Conservation (phyloP, 2,888 invertebrate species). For the Ochropleura plecta region DNA sequence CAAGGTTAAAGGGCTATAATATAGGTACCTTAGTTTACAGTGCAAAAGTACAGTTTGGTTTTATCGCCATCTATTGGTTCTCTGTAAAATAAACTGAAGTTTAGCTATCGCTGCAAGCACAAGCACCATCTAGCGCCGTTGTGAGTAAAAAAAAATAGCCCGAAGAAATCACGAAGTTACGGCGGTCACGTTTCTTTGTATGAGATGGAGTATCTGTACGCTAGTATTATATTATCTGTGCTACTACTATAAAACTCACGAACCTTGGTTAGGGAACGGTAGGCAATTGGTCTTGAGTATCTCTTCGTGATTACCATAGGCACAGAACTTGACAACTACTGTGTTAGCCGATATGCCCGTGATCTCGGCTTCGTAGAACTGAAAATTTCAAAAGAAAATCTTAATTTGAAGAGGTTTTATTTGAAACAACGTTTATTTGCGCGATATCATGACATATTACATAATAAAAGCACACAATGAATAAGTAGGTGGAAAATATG, state of each 20-base stretch:
- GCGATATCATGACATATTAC: not conserved
- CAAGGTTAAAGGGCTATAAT: too few species aligned
- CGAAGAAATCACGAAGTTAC: too few species aligned
- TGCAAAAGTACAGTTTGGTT: too few species aligned
- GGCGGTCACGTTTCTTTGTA: too few species aligned
- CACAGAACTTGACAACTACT: constrained; percentile 96
- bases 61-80: too few species aligned
- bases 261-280: constrained; percentile 90
- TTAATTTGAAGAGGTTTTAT: not conserved
- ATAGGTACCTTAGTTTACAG: too few species aligned
- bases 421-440: not conserved
- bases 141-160: too few species aligned
- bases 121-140: too few species aligned
- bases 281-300: constrained; percentile 95
- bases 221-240: too few species aligned
- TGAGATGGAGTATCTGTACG: too few species aligned
- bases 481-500: not conserved
- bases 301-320: constrained; percentile 97
- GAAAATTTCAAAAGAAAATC: constrained; percentile 62
- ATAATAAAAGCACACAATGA: not conserved
- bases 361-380: constrained; percentile 96
- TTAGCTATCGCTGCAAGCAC: too few species aligned
- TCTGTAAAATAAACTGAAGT: too few species aligned
- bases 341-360: constrained; percentile 95
- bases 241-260: constrained; percentile 57